Conservation (phyloP, 1,140 invertebrate genomes). For the Drosophila tani region DNA sequence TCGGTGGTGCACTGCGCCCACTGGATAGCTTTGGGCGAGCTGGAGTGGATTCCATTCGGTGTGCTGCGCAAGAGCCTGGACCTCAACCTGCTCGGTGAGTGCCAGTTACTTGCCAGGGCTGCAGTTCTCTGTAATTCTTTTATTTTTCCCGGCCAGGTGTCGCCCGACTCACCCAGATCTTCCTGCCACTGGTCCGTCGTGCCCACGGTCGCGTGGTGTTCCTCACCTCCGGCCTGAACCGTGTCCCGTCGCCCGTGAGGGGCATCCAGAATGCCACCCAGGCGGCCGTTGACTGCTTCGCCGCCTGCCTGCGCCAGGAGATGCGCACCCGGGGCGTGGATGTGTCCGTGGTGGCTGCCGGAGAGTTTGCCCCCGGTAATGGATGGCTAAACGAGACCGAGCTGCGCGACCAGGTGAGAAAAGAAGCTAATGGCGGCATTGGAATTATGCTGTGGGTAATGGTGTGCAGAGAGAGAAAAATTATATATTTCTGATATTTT, state of each 20-base stretch:
- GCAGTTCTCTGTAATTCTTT: background rate
- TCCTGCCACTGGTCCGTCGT: constrained; percentile 91
- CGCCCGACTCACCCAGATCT: constrained; percentile 91
- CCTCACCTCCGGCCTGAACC: constrained; percentile 90
- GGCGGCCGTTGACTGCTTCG: constrained; percentile 92
- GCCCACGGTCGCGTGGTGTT: constrained; percentile 90
- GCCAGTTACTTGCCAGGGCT: background rate
- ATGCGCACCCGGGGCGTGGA: constrained; percentile 91
- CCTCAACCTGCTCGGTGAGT: constrained; percentile 90
- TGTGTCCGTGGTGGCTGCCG: constrained; percentile 92
- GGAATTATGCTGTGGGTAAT: constrained; percentile 25
- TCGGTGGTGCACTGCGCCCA: constrained; percentile 95
- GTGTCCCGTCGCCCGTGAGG: constrained; percentile 90
- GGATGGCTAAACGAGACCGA: constrained; percentile 90
- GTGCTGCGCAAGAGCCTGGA: constrained; percentile 91
- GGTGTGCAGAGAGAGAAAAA: constrained; percentile 33
- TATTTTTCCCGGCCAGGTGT: constrained; percentile 86
- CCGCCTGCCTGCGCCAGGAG: constrained; percentile 92
- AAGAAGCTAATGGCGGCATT: constrained; percentile 16
- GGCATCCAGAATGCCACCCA: constrained; percentile 92
- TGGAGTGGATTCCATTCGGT: constrained; percentile 93
- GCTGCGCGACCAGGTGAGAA: constrained; percentile 89
- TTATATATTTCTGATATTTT: background rate
- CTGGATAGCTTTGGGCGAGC: constrained; percentile 94
- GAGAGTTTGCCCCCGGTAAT: constrained; percentile 91